These are phyloP conservation scores for Clupea harengus DNA, from an alignment of 2,113 vertebrate genomes.

Conservation along the genomic window DNA sequence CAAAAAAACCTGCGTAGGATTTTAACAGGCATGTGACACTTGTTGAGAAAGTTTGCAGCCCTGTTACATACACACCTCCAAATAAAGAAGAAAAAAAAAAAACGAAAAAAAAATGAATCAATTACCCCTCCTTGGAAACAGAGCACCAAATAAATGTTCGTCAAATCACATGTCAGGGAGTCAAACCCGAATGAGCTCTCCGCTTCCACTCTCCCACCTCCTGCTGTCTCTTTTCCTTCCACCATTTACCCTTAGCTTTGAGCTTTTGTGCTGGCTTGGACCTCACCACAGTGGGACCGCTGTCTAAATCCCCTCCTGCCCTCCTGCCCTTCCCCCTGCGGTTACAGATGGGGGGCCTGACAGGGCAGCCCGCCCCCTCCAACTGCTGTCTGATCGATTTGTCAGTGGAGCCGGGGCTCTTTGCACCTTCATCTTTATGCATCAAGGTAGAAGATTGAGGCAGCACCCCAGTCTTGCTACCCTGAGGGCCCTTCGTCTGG, in stretches of 20 bases:
- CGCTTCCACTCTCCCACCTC: background rate
- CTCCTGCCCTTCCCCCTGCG: slow-evolving; percentile 1
- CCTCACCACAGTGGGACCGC: background rate
- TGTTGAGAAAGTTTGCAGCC: background rate
- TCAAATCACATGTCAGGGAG: background rate
- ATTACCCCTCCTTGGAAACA: background rate
- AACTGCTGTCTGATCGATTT: slow-evolving; percentile 55
- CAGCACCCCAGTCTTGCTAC: slow-evolving; percentile 7
- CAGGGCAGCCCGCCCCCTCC: slow-evolving; percentile 47
- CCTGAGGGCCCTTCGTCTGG: slow-evolving; percentile 38
- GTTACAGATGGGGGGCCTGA: slow-evolving; percentile 47
- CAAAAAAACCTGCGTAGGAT: background rate
- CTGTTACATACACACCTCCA: background rate
- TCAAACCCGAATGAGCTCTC: background rate
- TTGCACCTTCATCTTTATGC: slow-evolving; percentile 59
- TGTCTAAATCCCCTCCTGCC: background rate
- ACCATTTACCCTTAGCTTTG: background rate
- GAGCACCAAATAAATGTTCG: background rate
- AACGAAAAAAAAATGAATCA: background rate
- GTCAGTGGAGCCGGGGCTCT: slow-evolving; percentile 44
- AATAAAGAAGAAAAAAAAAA: background rate
- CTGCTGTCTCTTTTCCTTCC: background rate
- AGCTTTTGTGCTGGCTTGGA: background rate
- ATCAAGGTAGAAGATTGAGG: slow-evolving; percentile 32
- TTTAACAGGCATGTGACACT: background rate